Percentiles rank a stretch among this genome's conserved stretches.
Conservation (phyloP, 2,113 vertebrate genomes). For the Amphilophus citrinellus region DNA sequence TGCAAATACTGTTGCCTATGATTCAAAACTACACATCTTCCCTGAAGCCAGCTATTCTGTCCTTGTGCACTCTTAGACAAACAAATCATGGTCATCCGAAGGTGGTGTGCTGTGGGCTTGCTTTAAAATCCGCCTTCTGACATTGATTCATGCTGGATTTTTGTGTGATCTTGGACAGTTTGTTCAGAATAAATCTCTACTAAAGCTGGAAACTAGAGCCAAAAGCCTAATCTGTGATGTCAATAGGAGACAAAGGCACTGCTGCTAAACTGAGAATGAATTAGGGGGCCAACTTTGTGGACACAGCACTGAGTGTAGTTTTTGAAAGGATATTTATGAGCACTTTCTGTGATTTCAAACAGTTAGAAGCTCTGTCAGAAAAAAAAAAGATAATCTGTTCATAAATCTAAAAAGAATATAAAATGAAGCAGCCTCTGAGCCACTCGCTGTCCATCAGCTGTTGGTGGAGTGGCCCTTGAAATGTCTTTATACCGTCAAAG, state of each 20-base stretch:
- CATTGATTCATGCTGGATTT: constrained; percentile 25
- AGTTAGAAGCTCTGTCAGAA: neutral
- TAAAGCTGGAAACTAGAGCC: constrained; percentile 67
- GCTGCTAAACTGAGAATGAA: constrained; percentile 62
- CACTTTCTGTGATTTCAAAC: constrained; percentile 18
- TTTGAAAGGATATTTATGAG: constrained; percentile 27
- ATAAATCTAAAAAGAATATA: constrained; percentile 16
- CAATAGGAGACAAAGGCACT: constrained; percentile 64
- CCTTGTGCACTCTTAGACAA: neutral
- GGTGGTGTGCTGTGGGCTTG: constrained; percentile 17
- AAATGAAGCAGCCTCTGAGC: neutral
- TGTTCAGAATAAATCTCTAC: constrained; percentile 55
- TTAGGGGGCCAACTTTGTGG: constrained; percentile 39
- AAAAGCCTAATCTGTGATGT: constrained; percentile 69
- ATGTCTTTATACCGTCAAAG: constrained; percentile 5
- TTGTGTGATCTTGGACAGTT: constrained; percentile 46
- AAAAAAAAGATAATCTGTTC: constrained; percentile 7
- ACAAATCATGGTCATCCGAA: neutral
- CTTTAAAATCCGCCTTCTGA: constrained; percentile 18
- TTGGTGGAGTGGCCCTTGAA: constrained; percentile 6
- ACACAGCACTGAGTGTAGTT: constrained; percentile 18
- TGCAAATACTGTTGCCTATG: constrained; percentile 12
- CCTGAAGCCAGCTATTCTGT: neutral
- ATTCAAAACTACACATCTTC: neutral
- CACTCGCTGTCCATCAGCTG: neutral